Percentiles rank a stretch among this genome's conserved stretches.
Evolutionary conservation across 2,113 vertebrate species (phyloP).

Genomic region (Urocitellus parryii): DNA sequence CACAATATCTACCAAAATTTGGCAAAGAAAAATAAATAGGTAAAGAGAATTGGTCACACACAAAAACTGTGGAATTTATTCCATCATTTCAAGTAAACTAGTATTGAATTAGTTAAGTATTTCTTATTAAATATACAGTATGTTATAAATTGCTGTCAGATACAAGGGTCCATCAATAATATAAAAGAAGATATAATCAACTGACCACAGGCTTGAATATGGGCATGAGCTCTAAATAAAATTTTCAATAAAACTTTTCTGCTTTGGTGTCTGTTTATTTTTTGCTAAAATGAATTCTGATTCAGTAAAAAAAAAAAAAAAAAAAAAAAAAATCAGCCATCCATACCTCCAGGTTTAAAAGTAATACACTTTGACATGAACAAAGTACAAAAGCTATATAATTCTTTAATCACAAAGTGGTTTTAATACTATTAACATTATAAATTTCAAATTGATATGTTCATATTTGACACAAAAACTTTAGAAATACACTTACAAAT

Average conservation of each 20-base stretch:
- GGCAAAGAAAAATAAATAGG: background rate
- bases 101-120: background rate
- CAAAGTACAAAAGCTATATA: background rate
- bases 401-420: background rate
- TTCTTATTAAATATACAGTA: background rate
- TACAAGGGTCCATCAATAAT: background rate
- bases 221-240: background rate
- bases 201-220: background rate
- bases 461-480: background rate
- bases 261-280: too few species aligned
- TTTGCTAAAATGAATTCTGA: background rate
- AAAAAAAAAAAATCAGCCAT: background rate
- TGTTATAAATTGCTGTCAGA: background rate
- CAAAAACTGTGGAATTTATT: too few species aligned
- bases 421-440: background rate
- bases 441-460: background rate
- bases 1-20: background rate
- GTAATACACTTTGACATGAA: background rate
- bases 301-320: background rate
- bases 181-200: background rate
- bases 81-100: background rate
- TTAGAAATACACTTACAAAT: background rate
- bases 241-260: too few species aligned
- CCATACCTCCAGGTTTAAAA: background rate
- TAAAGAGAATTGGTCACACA: background rate